Base-by-base conservation (phyloP, 64 coral and sea anemone genomes). In the Orbicella faveolata region DNA sequence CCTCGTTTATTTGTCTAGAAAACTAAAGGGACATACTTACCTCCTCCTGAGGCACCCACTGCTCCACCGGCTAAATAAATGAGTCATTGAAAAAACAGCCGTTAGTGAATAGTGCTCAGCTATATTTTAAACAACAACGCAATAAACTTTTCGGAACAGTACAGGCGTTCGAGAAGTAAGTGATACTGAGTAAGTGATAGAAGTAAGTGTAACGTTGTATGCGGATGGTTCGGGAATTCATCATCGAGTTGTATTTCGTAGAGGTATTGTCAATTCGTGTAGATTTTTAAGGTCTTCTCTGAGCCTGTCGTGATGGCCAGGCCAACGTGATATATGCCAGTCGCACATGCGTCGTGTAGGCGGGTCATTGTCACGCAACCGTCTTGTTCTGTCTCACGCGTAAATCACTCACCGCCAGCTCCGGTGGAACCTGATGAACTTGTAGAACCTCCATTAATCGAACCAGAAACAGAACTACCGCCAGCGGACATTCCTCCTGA, bases 31-130 rank as follows among this genome's bases (percentile, higher is more conserved):
- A 5, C 44, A 48, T 68, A 68, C 67, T 26, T 6, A 70, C 63
- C 81, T 68, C 81, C 81, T n/a, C 81, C 81, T n/a, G 9, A 69
- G 16, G 61, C 21, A 69, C 36, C 81, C 19, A 17, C 81, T 48
- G 81, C 62, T 84, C 81, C 81, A 23, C 81, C 62, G 20, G 81
- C 81, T 84, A 19, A 84, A 68, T 69, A 16, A 0, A 30, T 9
- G 20, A 61, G 62, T 1, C 30, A 3, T 35, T 3, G 25, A 8
- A 78, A 52, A 52, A 2, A 52, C 53, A 78, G 20, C 2, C 21
- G n/a, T 70, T 25, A 59, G 55, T 16, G 15, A 59, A 12, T 59
- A 14, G 0, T 59, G 15, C 11, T 30, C 30, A 30, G 30, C 30
- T 30, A 30, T 30, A 30, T 30, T 30, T 30, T 30, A 30, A 30